Evolutionary conservation across 2,797 vertebrate species (phyloP).

Genomic region (Liasis olivaceus): DNA sequence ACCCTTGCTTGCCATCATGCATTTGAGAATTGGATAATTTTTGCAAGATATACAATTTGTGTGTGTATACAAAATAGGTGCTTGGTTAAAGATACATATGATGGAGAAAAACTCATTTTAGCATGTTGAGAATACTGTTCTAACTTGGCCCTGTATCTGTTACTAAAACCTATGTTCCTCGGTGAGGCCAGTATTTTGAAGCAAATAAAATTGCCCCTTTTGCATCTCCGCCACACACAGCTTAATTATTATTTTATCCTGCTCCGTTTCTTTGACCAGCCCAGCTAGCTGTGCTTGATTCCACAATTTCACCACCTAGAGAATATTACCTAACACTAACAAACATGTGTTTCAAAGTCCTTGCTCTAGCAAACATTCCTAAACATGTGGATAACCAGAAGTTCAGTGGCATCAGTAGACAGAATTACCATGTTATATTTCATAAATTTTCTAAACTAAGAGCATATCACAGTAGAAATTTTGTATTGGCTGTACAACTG

Average conservation of each 20-base stretch:
- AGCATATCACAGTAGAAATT: not conserved
- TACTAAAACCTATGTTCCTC: not conserved
- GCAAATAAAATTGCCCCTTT: not conserved
- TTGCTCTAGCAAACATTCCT: not conserved
- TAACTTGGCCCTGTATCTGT: not conserved
- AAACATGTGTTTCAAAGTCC: not conserved
- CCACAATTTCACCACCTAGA: not conserved
- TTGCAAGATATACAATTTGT: not conserved
- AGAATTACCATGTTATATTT: not conserved
- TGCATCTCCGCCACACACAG: not conserved
- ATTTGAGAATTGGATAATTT: not conserved
- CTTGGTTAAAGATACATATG: not conserved
- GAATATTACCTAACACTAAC: not conserved
- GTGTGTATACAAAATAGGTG: not conserved
- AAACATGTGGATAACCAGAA: not conserved
- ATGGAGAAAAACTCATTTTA: not conserved
- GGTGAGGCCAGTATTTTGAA: not conserved
- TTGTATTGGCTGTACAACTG: not conserved
- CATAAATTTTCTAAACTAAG: not conserved
- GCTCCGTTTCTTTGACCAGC: not conserved
- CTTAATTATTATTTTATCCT: not conserved
- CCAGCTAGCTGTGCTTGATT: not conserved
- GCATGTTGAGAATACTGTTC: not conserved
- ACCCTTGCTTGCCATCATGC: not conserved
- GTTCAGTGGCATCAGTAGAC: not conserved